Base-by-base conservation (phyloP, 2,797 vertebrate species). In the Macropodus opercularis region DNA sequence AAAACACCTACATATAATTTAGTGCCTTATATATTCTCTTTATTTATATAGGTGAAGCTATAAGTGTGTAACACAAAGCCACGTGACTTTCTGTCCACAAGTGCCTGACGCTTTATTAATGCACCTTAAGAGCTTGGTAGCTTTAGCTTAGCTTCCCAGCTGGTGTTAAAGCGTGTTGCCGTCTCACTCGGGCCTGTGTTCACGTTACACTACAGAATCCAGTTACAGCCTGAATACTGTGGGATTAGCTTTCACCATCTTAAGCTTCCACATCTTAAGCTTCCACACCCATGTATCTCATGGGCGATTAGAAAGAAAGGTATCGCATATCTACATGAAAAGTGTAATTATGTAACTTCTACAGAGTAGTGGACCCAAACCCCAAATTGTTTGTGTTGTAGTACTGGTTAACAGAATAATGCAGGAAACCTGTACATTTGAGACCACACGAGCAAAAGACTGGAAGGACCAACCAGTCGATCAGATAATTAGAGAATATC, bases 151-250 rank as follows among this genome's bases (percentile, higher is more conserved):
- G 72, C 65, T 5, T 55, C 66, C 40, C 70, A 68, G 54, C 63
- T 72, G 72, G 46, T 36, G 65, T 62, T 51, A 19, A 48, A 63
- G 50, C 39, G 7, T 38, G 52, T 50, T 59, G 44, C 15, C 17
- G 22, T 24, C 61, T 48, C n/a, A 15, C 64, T 5, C 35, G 55
- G 27, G 27, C 36, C 61, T 63, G 46, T 24, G 60, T 67, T 88
- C 83, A 67, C 44, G 24, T 87, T 79, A 81, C 84, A 69, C 10
- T 29, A 31, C 43, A 22, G 53, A 59, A 44, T 90, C 85, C 61
- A 34, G 80, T 90, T 90, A 78, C 89, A 63, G 47, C 44, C 54
- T 7, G 58, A 44, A 41, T 58, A 51, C 69, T 57, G 51, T 1
- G 39, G 63, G 78, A 51, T 86, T 75, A 46, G 42, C 48, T 85